Evolutionary conservation across 1,140 invertebrate genomes (phyloP), one percentile per base, ranked within the genome.

Genomic region (Laodelphax striatellus): DNA sequence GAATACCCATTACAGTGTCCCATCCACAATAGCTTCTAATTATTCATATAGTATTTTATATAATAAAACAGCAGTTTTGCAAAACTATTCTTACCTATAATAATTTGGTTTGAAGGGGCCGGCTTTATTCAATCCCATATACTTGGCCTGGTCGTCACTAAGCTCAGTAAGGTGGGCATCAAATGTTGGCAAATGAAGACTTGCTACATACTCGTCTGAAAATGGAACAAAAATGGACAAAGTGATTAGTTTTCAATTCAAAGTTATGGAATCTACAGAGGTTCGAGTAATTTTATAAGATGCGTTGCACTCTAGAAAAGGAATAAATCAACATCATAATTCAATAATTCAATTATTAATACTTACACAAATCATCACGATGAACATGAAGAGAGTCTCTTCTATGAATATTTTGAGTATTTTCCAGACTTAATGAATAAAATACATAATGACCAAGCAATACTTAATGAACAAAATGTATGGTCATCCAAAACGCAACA

Each of bases 41-140:
- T 28, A 6, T 6, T 28, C 24, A 2, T 28, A 6, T 4, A 28
- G 6, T 6, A 28, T 6, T 6, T 6, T 28, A 6, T 28, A 28
- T 28, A 28, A 28, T 28, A 28, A 6, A 2, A 28, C 24, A 28
- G 24, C 24, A 28, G 24, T 28, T 28, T 28, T 38, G 9, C 28
- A 5, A 38, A 5, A 11, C 10, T 8, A 38, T 8, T 38, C 46
- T 50, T 14, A 98, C 83, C 95, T 86, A 75, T 98, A 98, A 75
- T 97, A 97, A 74, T 97, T 97, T 66, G 95, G 94, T 76, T 98
- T 98, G 75, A 98, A 98, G 62, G 94, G 94, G 55, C 96, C 95
- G 61, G 92, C 89, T 80, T 97, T 98, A 71, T 93, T 95, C 17
- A 98, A 83, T 60, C 95, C 96, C 79, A 97, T 86, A 72, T 98